Base-by-base conservation (phyloP, 1,140 invertebrate genomes). In the Oedothorax gibbosus region DNA sequence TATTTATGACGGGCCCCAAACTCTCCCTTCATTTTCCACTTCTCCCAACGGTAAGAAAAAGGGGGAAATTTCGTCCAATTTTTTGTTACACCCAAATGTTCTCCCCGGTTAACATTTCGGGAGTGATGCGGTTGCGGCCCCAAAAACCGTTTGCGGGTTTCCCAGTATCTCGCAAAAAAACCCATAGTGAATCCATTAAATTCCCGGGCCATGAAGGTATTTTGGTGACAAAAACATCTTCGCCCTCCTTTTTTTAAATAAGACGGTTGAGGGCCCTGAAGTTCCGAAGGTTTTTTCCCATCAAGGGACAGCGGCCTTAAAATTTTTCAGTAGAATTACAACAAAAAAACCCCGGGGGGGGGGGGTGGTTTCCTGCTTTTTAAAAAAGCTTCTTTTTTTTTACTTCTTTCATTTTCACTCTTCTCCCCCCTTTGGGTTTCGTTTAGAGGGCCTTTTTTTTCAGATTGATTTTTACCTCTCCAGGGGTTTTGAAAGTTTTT, bases 291-390 rank as follows among this genome's bases (percentile, higher is more conserved):
- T 9, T 51, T 21, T 78, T n/a, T n/a, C 18, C 20, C 49, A n/a
- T n/a, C 49, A n/a, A 10, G 9, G 7, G 60, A 54, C 57, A 66
- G 3, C 7, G 2, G 3, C 35, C 57, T 51, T 7, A 14, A 10
- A 78, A 15, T 15, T 1, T 20, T n/a, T 65, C 35, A 9, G 10
- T n/a, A 0, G 60, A 50, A 11, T 0, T 5, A 78, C 60, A 78
- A 9, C 51, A 12, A 65, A 65, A 78, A 64, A 35, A 78, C n/a
- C 21, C n/a, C n/a, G n/a, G n/a, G n/a, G n/a, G n/a, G n/a, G n/a
- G n/a, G n/a, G n/a, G n/a, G 5, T 14, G 5, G 49, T 4, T 3
- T 76, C 2, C 53, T 76, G 8, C 35, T 21, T 60, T 35, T 56
- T 0, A 60, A 53, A 21, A 76, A 76, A 57, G 7, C 60, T 62